Evolutionary conservation across 2,888 invertebrate species (phyloP), one percentile per base, ranked within the genome.

Genomic region (Patella depressa): DNA sequence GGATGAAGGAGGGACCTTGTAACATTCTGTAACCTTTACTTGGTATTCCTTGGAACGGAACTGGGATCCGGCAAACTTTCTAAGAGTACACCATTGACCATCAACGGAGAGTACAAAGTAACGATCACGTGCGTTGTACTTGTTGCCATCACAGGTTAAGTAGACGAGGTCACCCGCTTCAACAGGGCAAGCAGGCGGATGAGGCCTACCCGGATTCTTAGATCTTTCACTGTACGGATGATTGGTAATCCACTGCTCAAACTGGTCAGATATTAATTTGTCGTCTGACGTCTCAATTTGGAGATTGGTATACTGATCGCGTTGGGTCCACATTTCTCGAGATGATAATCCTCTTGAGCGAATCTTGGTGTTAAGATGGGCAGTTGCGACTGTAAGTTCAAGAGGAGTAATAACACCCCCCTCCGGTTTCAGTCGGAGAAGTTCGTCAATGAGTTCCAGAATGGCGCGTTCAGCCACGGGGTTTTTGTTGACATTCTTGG

Each of bases 381-480:
- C 65, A 17, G 69, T 54, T 3, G 69, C 71, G 15, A 75, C 45
- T 19, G 75, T 17, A 45, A 75, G 70, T 4, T 53, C 55, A 12
- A 54, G 17, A 11, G 65, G 24, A 11, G 65, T 11, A 9, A 65
- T 65, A 12, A 24, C 19, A 19, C 71, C 75, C 45, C 75, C 69
- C 11, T 15, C 65, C 34, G 82, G 81, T 45, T 85, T 80, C 45
- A 81, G 76, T 2, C 82, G 81, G n/a, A 86, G 72, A 12, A 85
- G 72, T 76, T 86, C 84, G 24, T 77, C 78, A 69, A 81, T 80
- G 9, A 86, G 75, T 78, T 87, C 86, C 34, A 78, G 80, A 19
- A 87, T 78, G n/a, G 85, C 85, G 55, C 79, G 81, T 79, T 85
- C 85, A 17, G 84, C 85, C 0, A 85, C 81, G 14, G 85, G 84